Evolutionary conservation across 2,888 invertebrate genomes (phyloP), one percentile per base, ranked within the genome.

Genomic region (Ectemnius lituratus): DNA sequence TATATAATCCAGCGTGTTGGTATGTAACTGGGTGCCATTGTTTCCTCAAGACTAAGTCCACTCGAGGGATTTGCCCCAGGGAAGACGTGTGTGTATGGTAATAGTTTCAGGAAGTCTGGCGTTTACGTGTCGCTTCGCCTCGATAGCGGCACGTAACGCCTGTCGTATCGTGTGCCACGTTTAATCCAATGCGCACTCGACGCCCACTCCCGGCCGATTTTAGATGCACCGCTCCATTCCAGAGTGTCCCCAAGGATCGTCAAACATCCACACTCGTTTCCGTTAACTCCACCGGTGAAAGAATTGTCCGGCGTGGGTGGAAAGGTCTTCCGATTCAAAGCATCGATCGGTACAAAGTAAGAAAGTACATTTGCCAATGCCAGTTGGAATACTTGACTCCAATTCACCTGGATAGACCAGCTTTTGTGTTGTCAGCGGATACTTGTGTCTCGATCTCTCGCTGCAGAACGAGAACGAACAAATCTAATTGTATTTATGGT

Each of bases 151-250:
- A 77, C 37, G 37, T 83, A 82, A 84, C 79, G 76, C 74, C 78
- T 80, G 81, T 78, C 82, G 78, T 81, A 84, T 82, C 80, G 77
- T 71, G 66, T 78, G 76, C 73, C 70, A 75, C 70, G 70, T 77
- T 79, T 75, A 75, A 80, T 80, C 72, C 71, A 71, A 37, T 37
- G 37, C 37, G 37, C 37, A 11, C 37, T 37, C 37, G 37, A 37
- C 37, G 37, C 37, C 61, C 37, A 45, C 52, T 62, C 62, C 45
- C 23, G 23, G 56, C 61, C 20, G 56, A 56, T 61, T 67, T 37
- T 62, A 46, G 56, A 37, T 58, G 23, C 28, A 8, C 37, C 37
- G 37, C 37, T 37, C 37, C 5, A 37, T 4, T 11, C 37, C 6
- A 11, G 8, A 11, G 37, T 11, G 16, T 16, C 18, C 18, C 18